Evolutionary conservation across 2,888 invertebrate species (phyloP).

Genomic region (Barypeithes pellucidus): DNA sequence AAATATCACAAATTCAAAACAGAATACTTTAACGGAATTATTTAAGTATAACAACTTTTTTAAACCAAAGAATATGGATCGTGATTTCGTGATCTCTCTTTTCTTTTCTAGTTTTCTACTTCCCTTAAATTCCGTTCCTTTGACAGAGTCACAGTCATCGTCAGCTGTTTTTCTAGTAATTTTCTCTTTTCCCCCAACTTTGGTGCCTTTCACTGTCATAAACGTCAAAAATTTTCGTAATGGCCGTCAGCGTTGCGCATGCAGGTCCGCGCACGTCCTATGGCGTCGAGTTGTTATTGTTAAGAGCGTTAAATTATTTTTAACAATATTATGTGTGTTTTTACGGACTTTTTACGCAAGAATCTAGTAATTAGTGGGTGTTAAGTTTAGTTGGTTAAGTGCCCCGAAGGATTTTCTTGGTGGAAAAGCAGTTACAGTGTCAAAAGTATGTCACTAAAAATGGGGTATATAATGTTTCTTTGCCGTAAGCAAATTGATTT

Average conservation of each 20-base stretch:
- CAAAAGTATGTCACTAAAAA: constrained; percentile 83
- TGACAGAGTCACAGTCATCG: background rate
- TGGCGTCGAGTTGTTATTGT: constrained; percentile 99
- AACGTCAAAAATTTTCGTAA: constrained; percentile 59
- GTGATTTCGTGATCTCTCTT: background rate
- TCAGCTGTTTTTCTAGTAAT: constrained; percentile 46
- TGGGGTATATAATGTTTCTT: constrained; percentile 77
- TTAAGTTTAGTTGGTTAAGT: constrained; percentile 60
- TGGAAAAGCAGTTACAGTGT: constrained; percentile 71
- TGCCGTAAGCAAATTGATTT: constrained; percentile 71
- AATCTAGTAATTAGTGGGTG: constrained; percentile 69
- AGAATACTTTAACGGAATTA: too few species aligned
- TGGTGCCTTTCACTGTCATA: constrained; percentile 48
- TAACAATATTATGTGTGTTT: constrained; percentile 80
- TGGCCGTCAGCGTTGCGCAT: constrained; percentile 61
- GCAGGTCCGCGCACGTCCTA: constrained; percentile 92
- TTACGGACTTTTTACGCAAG: constrained; percentile 76
- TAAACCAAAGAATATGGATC: background rate
- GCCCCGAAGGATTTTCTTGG: constrained; percentile 58
- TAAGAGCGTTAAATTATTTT: constrained; percentile 89
- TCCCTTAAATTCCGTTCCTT: background rate
- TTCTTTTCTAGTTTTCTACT: background rate
- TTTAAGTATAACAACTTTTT: background rate
- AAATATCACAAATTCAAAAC: too few species aligned
- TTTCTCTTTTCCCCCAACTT: constrained; percentile 32